Base-by-base conservation (phyloP, 2,113 vertebrate species). In the Acanthochromis polyacanthus region DNA sequence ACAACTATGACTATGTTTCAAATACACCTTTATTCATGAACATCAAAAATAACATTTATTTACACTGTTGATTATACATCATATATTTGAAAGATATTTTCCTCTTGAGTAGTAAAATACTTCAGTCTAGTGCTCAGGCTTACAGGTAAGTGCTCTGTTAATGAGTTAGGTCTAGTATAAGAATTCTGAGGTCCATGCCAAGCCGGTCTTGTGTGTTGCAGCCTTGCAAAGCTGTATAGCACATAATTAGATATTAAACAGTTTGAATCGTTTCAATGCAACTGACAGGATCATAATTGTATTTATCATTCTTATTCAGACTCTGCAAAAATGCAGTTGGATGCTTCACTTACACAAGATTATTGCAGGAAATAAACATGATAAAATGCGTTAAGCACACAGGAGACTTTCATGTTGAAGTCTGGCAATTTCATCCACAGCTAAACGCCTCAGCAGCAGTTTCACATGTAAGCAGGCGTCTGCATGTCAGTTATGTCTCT, bases 11-110 rank as follows among this genome's bases (percentile, higher is more conserved):
- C 82, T 77, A 80, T 74, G 76, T 81, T 88, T 83, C 85, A 85
- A 91, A 88, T 81, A 89, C 73, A 88, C 28, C 30, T 87, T 89
- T 88, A 86, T 89, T 92, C 75, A 87, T 82, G 81, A 65, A 89
- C 89, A 92, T 90, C 59, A 93, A 93, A 95, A 95, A 92, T 87
- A 93, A 85, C 67, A 78, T 38, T 36, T 93, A 93, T 95, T 90
- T 94, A 94, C 91, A 93, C 80, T 67, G 75, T 87, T 63, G 81
- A 74, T 84, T 88, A 85, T 81, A 90, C 69, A 84, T 85, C 22
- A 52, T 76, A 81, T 81, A 86, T 84, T 90, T 79, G 51, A 83
- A 88, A 86, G 81, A 82, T 69, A 74, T 79, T 86, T 84, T 85
- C 56, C 55, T 80, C 50, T 88, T 75, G 63, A 84, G 85, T 91